phyloP scores from a whole-genome alignment of 2,113 vertebrate genomes.

The Labeo catla region DNA sequence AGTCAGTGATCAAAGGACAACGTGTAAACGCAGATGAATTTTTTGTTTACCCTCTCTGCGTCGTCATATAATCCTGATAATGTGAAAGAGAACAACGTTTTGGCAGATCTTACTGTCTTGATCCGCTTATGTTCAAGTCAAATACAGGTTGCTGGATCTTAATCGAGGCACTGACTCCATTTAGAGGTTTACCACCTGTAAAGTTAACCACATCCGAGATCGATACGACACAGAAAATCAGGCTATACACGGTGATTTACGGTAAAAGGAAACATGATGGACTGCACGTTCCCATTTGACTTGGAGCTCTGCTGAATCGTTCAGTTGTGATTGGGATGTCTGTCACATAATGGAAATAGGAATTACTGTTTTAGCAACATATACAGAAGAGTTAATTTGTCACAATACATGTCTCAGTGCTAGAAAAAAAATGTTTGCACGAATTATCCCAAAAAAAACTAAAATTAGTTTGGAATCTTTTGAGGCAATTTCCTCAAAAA shows the following conservation, averaged over 20 bases:
- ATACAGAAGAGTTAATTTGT: neutral
- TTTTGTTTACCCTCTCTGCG: neutral
- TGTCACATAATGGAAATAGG: neutral
- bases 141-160: neutral
- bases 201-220: neutral
- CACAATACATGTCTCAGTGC: neutral
- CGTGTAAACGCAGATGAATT: neutral
- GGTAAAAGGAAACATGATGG: constrained; percentile 67
- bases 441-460: no score
- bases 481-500: no score
- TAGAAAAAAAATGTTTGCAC: no score
- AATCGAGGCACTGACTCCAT: neutral
- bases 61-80: neutral
- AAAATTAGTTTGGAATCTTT: no score
- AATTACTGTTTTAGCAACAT: no score
- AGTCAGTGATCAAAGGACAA: neutral
- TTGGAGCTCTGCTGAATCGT: neutral
- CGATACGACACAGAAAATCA: neutral
- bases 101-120: neutral
- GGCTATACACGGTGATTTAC: constrained; percentile 53
- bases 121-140: neutral
- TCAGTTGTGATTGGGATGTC: neutral
- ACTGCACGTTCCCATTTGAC: constrained; percentile 66
- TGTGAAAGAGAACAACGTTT: neutral
- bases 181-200: neutral